These are phyloP conservation scores for Dasyornis broadbenti DNA, from an alignment of 2,113 vertebrate genomes.

Conservation along the genomic window DNA sequence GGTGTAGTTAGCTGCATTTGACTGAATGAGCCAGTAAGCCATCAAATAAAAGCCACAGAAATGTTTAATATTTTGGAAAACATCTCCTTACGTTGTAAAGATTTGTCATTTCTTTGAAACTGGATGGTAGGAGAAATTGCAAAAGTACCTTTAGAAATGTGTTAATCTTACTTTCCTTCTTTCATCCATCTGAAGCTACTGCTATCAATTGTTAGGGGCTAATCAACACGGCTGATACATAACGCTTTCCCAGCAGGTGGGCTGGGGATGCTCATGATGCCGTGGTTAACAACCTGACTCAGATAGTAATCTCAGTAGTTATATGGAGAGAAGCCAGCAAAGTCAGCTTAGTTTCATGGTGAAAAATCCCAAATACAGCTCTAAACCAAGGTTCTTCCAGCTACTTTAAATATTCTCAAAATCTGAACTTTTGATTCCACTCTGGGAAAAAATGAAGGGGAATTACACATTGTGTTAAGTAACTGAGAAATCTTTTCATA, in stretches of 20 bases:
- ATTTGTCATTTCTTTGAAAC: constrained; percentile 3
- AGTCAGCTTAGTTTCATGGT: neutral
- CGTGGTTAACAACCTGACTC: neutral
- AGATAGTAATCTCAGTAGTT: neutral
- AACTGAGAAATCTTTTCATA: neutral
- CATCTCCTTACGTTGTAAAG: neutral
- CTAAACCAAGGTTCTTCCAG: neutral
- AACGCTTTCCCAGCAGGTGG: neutral
- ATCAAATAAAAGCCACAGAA: constrained; percentile 37
- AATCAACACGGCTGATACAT: neutral
- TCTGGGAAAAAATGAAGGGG: neutral
- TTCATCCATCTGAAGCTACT: neutral
- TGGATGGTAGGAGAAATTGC: neutral
- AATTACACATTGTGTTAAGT: neutral
- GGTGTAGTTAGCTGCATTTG: constrained; percentile 35
- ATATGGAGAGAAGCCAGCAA: neutral
- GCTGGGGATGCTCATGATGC: neutral
- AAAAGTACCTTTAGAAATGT: neutral
- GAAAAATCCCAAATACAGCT: neutral
- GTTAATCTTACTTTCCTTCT: neutral
- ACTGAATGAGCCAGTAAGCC: constrained; percentile 3
- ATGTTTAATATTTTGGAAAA: constrained; percentile 22
- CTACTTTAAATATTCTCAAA: neutral
- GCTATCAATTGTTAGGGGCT: neutral
- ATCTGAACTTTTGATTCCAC: neutral